A percentile compares a stretch with the other conserved stretches of the same genome.
Evolutionary conservation across 2,888 invertebrate genomes (phyloP).

Genomic region (Galeopsomyia nigrocyanea): DNA sequence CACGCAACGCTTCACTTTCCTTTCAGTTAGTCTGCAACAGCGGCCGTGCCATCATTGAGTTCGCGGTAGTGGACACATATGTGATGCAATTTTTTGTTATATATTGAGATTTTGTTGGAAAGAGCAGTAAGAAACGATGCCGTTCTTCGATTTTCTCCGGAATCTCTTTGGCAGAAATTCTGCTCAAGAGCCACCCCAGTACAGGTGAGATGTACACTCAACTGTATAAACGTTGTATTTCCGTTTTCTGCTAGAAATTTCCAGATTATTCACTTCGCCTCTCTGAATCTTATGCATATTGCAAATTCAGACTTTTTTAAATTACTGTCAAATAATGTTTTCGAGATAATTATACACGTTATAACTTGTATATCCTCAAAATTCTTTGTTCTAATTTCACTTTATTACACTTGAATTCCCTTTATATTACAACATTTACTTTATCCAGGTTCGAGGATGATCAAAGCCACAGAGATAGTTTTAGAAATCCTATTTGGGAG

Average conservation of each 20-base stretch:
- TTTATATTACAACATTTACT: background rate
- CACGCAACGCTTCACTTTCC: no score
- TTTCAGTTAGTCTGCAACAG: background rate
- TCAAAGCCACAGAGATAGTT: conserved; percentile 54
- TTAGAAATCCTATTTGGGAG: conserved; percentile 65
- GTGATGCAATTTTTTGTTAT: conserved; percentile 39
- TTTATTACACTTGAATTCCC: no score
- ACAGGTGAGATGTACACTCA: conserved; percentile 56
- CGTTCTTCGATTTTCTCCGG: conserved; percentile 57
- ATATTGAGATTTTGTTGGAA: conserved; percentile 11
- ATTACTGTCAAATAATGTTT: no score
- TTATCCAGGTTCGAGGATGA: conserved; percentile 44
- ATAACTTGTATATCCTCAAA: no score
- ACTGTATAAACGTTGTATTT: background rate
- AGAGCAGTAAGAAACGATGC: conserved; percentile 50
- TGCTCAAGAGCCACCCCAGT: conserved; percentile 49
- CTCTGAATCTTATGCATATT: background rate
- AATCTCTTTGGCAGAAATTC: conserved; percentile 53
- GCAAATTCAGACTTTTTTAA: background rate
- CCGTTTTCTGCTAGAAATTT: background rate
- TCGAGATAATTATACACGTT: background rate
- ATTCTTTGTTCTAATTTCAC: no score
- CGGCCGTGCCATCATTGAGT: background rate
- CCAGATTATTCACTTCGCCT: conserved; percentile 7
- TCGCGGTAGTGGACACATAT: background rate